Conservation (phyloP, 1,140 invertebrate genomes). For the Drosophila mojavensis region DNA sequence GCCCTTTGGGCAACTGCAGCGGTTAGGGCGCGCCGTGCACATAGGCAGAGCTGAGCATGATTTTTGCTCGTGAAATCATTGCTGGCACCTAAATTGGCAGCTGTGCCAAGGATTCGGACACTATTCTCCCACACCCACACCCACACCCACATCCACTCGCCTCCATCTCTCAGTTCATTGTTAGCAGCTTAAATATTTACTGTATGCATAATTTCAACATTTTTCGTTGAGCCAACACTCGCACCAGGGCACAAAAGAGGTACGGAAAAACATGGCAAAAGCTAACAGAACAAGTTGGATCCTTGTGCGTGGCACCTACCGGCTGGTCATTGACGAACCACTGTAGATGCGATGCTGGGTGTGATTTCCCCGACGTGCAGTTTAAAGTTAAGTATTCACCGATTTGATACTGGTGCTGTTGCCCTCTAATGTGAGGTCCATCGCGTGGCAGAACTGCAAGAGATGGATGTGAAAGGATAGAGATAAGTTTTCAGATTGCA, state of each 20-base stretch:
- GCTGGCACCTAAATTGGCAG: constrained; percentile 55
- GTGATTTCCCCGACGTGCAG: constrained; percentile 92
- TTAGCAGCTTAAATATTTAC: constrained; percentile 78
- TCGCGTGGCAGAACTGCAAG: constrained; percentile 90
- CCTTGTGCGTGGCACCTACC: constrained; percentile 85
- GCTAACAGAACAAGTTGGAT: constrained; percentile 27
- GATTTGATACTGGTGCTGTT: constrained; percentile 90
- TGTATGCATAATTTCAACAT: constrained; percentile 78
- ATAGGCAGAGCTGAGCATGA: constrained; percentile 55
- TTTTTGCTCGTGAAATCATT: constrained; percentile 80
- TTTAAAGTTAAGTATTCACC: constrained; percentile 92
- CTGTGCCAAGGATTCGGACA: constrained; percentile 36
- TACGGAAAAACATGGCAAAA: constrained; percentile 27
- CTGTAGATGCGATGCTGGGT: constrained; percentile 89
- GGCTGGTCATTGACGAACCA: constrained; percentile 93
- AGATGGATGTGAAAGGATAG: not conserved
- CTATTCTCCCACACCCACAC: not conserved
- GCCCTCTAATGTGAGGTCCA: constrained; percentile 91
- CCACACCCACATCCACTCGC: not conserved
- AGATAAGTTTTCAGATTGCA: too few relatives aligned
- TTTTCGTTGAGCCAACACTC: constrained; percentile 24
- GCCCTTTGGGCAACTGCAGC: constrained; percentile 19
- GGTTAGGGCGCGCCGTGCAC: not conserved
- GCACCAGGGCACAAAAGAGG: constrained; percentile 18
- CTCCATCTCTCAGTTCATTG: constrained; percentile 33